Conservation (phyloP, 2,797 vertebrate species). For the Pristis pectinata region DNA sequence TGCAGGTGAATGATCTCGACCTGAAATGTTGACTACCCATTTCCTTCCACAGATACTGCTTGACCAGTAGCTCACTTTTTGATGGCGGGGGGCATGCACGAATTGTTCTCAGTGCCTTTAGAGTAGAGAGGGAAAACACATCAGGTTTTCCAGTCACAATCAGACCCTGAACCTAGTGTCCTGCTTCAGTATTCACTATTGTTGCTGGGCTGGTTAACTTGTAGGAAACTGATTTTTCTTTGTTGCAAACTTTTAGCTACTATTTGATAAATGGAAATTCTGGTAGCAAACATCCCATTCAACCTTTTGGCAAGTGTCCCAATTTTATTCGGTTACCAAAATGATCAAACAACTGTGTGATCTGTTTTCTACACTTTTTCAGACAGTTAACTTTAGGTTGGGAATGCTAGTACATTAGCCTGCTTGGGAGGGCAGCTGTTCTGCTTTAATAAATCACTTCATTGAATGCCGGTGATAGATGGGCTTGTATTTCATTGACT, state of each 20-base stretch:
- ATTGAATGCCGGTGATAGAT: conserved; percentile 17
- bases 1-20: too few relatives aligned
- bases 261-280: not conserved
- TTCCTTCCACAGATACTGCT: too few relatives aligned
- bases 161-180: not conserved
- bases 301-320: not conserved
- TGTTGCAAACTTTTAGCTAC: not conserved
- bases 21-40: too few relatives aligned
- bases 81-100: too few relatives aligned
- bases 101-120: not conserved
- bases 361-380: not conserved
- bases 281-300: not conserved
- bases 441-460: not conserved
- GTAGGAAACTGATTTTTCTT: not conserved
- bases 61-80: too few relatives aligned
- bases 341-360: not conserved
- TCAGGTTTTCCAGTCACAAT: not conserved
- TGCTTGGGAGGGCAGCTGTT: not conserved
- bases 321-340: not conserved
- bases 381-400: not conserved
- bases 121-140: not conserved
- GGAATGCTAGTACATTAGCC: not conserved
- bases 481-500: not conserved
- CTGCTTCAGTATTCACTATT: not conserved
- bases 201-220: not conserved